These are phyloP conservation scores for Premnoplex brunnescens DNA, from an alignment of 2,797 vertebrate species.

Conservation along the genomic window DNA sequence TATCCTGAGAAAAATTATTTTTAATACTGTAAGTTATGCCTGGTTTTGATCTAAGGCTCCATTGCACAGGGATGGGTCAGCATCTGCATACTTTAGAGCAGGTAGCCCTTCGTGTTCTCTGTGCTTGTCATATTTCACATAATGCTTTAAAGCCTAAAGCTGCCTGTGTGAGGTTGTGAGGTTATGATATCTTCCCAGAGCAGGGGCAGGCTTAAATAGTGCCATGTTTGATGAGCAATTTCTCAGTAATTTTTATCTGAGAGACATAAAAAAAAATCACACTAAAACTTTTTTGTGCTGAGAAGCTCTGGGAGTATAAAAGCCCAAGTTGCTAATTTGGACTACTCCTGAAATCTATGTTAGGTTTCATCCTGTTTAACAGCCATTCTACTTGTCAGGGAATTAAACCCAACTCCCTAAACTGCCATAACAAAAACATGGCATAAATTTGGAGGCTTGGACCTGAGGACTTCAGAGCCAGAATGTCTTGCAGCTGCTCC, in stretches of 20 bases:
- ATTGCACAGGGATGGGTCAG: neutral
- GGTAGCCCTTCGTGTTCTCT: neutral
- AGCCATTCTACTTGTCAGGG: neutral
- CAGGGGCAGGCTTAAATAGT: neutral
- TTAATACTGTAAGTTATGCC: neutral
- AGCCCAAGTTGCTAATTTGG: neutral
- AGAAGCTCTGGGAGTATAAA: neutral
- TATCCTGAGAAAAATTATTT: neutral
- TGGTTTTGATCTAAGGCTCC: neutral
- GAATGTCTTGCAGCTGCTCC: neutral
- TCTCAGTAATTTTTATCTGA: neutral
- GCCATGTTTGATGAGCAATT: neutral
- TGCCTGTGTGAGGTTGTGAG: neutral
- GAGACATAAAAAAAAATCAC: neutral
- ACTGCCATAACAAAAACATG: neutral
- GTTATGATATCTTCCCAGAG: neutral
- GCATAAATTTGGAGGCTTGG: neutral
- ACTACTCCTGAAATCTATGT: neutral
- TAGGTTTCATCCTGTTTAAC: neutral
- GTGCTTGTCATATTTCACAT: neutral
- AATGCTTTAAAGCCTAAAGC: neutral
- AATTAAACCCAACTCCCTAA: neutral
- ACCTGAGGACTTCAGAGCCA: neutral
- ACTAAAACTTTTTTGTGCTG: neutral
- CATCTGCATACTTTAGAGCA: neutral